Evolutionary conservation across 2,888 invertebrate species (phyloP).

Genomic region (Flexamia atlantica): DNA sequence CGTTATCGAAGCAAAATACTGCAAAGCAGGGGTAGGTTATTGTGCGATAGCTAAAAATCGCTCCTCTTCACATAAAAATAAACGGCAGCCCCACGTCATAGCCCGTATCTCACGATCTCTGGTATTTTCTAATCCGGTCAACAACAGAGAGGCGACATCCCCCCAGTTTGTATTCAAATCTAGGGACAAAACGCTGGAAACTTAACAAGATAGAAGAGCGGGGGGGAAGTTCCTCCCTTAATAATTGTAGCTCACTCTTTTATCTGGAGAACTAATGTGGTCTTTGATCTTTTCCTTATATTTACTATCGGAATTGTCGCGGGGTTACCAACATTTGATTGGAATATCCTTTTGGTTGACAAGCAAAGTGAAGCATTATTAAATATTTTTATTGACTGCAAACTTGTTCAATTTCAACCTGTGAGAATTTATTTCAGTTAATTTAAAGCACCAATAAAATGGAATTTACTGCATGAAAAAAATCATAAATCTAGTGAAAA

Average conservation of each 20-base stretch:
- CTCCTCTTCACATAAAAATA: conserved; percentile 29
- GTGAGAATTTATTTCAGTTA: too few relatives aligned
- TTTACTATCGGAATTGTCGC: too few relatives aligned
- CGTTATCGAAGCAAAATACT: conserved; percentile 28
- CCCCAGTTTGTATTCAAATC: conserved; percentile 41
- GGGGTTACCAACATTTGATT: too few relatives aligned
- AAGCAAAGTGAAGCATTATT: too few relatives aligned
- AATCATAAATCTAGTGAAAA: too few relatives aligned
- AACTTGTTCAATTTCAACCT: too few relatives aligned
- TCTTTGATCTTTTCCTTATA: too few relatives aligned
- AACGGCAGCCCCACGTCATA: not conserved
- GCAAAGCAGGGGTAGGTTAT: conserved; percentile 1
- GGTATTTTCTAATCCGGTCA: conserved; percentile 45
- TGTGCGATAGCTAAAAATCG: conserved; percentile 32
- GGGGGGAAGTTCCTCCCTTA: not conserved
- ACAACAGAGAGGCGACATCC: not conserved
- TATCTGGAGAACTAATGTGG: not conserved
- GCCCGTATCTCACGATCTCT: conserved; percentile 5
- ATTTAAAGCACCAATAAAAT: too few relatives aligned
- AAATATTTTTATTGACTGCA: too few relatives aligned
- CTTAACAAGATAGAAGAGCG: not conserved
- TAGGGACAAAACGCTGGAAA: conserved; percentile 13
- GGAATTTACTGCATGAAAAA: too few relatives aligned
- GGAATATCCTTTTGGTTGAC: too few relatives aligned
- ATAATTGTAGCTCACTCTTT: not conserved